Conservation (phyloP, 2,113 vertebrate genomes). For the Hassar affinis region DNA sequence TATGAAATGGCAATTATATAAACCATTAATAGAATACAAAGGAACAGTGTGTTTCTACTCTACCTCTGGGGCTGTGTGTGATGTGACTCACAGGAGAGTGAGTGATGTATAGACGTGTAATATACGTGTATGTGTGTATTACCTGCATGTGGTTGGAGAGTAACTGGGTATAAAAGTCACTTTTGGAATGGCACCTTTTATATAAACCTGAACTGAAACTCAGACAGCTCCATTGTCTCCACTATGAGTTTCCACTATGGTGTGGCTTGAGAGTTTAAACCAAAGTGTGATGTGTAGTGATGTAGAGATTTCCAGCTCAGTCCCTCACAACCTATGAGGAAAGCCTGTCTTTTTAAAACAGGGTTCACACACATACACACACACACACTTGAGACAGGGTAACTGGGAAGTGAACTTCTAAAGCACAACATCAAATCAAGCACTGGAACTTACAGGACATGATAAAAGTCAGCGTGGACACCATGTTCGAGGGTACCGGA, state of each 20-base stretch:
- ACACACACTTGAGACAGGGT: background rate
- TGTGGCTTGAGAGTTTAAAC: too few species aligned
- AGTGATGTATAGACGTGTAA: background rate
- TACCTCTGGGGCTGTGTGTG: too few species aligned
- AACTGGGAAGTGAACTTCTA: too few species aligned
- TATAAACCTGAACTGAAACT: too few species aligned
- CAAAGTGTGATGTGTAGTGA: background rate
- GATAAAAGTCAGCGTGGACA: too few species aligned
- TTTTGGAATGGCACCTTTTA: too few species aligned
- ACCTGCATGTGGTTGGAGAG: too few species aligned
- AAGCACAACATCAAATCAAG: background rate
- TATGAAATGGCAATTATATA: background rate
- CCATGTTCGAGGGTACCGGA: too few species aligned
- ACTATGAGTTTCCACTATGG: too few species aligned
- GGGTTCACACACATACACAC: too few species aligned
- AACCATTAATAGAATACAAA: background rate
- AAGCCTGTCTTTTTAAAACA: background rate
- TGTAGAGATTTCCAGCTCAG: background rate
- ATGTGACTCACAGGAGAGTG: background rate
- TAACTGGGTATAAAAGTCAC: too few species aligned
- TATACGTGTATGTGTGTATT: background rate
- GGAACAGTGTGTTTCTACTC: background rate
- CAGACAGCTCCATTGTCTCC: too few species aligned
- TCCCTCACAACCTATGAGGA: background rate
- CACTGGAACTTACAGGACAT: background rate